These are phyloP conservation scores for Cryptotis parvus DNA, from an alignment of 2,113 vertebrate species.

Conservation along the genomic window DNA sequence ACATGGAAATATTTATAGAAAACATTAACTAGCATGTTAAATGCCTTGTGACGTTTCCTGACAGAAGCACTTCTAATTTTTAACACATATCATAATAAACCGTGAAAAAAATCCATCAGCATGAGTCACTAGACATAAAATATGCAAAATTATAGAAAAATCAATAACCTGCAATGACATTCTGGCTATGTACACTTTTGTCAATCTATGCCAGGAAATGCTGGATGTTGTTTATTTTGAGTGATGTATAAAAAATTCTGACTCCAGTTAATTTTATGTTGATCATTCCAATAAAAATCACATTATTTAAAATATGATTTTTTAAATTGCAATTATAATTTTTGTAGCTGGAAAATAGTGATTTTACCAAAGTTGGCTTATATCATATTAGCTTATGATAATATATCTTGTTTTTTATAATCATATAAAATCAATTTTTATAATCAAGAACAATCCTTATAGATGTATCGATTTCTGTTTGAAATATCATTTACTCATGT, in stretches of 20 bases:
- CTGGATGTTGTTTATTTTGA: not conserved
- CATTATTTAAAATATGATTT: constrained; percentile 24
- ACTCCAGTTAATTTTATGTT: not conserved
- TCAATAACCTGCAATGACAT: not conserved
- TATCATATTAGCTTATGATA: not conserved
- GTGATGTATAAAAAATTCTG: not conserved
- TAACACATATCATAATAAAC: constrained; percentile 44
- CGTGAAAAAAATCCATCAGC: not conserved
- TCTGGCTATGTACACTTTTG: not conserved
- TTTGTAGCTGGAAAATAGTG: not conserved
- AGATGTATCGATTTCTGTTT: not conserved
- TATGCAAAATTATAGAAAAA: constrained; percentile 32
- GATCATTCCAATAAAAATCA: constrained; percentile 3
- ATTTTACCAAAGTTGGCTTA: not conserved
- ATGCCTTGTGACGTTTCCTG: constrained; percentile 1
- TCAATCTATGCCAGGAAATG: not conserved
- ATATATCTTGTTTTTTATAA: too few relatives aligned
- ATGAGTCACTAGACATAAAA: constrained; percentile 39
- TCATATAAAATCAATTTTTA: too few relatives aligned
- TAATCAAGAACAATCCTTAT: not conserved
- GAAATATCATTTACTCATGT: not conserved
- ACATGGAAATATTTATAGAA: constrained; percentile 25
- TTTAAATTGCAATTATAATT: not conserved
- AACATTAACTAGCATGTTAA: constrained; percentile 36
- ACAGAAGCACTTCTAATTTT: constrained; percentile 20